Conservation (phyloP, 1,140 invertebrate species). For the Psix sp. region DNA sequence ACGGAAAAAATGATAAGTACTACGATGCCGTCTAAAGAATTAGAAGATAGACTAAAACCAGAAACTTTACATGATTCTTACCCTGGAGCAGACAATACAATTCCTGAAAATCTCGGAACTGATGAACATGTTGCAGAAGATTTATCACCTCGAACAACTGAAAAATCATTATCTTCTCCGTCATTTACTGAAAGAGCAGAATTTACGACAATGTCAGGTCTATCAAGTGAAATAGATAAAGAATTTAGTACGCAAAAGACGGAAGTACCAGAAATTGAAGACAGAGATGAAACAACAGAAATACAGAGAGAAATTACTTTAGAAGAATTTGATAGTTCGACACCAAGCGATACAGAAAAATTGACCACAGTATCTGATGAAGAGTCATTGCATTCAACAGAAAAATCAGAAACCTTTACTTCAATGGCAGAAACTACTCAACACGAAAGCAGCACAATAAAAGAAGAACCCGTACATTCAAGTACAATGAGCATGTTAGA, state of each 20-base stretch:
- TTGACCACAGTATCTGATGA: conserved; percentile 35
- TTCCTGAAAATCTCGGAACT: conserved; percentile 60
- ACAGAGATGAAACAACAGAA: conserved; percentile 21
- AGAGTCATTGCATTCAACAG: neutral
- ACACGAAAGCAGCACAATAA: too few species aligned
- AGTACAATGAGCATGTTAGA: too few species aligned
- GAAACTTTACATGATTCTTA: conserved; percentile 59
- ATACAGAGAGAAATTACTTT: conserved; percentile 26
- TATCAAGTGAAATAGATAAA: conserved; percentile 10
- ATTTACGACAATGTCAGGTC: conserved; percentile 19
- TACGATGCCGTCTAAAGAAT: conserved; percentile 37
- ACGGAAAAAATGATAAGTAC: conserved; percentile 61
- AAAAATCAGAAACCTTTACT: too few species aligned
- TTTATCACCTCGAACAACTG: conserved; percentile 29
- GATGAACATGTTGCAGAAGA: conserved; percentile 37
- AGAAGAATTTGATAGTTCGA: conserved; percentile 8
- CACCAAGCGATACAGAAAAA: conserved; percentile 25
- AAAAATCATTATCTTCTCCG: conserved; percentile 25
- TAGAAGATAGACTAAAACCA: conserved; percentile 63
- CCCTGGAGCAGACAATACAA: conserved; percentile 70
- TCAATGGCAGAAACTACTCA: too few species aligned
- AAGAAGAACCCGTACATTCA: too few species aligned
- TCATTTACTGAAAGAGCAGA: conserved; percentile 18
- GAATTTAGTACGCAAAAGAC: conserved; percentile 6
- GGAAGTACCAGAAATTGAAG: conserved; percentile 16